Evolutionary conservation across 2,888 invertebrate genomes (phyloP).

Genomic region (Abscondita cerata): DNA sequence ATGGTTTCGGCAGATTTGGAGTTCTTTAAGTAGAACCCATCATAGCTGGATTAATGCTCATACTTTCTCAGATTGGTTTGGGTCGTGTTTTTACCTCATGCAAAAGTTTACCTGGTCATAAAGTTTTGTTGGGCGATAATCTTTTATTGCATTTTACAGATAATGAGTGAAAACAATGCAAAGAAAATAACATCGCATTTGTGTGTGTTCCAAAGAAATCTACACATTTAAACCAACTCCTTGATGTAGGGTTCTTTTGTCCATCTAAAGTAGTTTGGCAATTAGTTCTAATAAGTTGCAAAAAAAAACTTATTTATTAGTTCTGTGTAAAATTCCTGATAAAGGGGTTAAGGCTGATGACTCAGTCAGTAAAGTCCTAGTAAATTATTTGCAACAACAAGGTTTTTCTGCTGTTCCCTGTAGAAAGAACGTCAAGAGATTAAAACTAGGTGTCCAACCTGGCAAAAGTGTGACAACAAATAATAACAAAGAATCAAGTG

Average conservation of each 20-base stretch:
- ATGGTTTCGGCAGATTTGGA: slow-evolving; percentile 42
- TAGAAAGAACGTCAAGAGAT: no score
- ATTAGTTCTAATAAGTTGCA: slow-evolving; percentile 7
- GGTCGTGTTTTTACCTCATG: background rate
- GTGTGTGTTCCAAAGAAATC: slow-evolving; percentile 45
- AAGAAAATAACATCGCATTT: slow-evolving; percentile 47
- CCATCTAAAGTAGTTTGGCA: slow-evolving; percentile 44
- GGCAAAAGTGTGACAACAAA: no score
- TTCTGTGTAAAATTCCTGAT: no score
- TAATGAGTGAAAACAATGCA: slow-evolving; percentile 22
- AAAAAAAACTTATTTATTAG: no score
- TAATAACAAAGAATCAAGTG: no score
- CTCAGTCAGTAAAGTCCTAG: no score
- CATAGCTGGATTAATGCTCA: slow-evolving; percentile 38
- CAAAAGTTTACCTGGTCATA: slow-evolving; percentile 37
- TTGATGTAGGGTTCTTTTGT: slow-evolving; percentile 44
- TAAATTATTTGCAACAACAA: no score
- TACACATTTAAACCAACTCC: slow-evolving; percentile 41
- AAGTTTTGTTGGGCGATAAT: slow-evolving; percentile 49
- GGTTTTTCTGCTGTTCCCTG: no score
- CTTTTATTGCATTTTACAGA: slow-evolving; percentile 31
- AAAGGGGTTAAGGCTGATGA: no score
- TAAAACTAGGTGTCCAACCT: no score
- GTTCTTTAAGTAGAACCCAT: slow-evolving; percentile 35
- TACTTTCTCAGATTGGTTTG: slow-evolving; percentile 46